Percentiles rank a stretch among this genome's conserved stretches.
Conservation (phyloP, 2,888 invertebrate genomes). For the Heliconius aoede region DNA sequence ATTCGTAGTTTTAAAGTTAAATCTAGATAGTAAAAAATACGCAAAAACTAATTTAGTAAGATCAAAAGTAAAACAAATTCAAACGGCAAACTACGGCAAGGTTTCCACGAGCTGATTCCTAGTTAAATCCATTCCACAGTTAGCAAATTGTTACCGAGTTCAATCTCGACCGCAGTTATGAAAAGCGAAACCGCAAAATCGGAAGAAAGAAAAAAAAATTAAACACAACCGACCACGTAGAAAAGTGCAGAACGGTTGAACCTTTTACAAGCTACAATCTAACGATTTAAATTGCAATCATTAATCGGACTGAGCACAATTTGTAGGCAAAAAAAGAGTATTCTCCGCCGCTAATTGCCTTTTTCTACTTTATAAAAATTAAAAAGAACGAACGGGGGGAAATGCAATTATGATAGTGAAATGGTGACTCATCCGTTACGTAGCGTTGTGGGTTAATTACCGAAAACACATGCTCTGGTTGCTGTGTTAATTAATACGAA, state of each 20-base stretch:
- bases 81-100: conserved; percentile 12
- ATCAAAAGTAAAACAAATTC: conserved; percentile 21
- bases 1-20: not conserved
- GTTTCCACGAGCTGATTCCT: conserved; percentile 30
- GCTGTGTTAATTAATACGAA: conserved; percentile 20
- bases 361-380: conserved; percentile 58
- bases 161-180: conserved; percentile 36
- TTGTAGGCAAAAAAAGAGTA: conserved; percentile 50
- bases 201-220: conserved; percentile 39
- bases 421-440: conserved; percentile 47
- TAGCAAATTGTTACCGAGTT: conserved; percentile 39
- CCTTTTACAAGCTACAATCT: conserved; percentile 46
- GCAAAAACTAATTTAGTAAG: not conserved
- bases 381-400: conserved; percentile 52
- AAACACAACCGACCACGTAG: conserved; percentile 42
- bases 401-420: conserved; percentile 57
- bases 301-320: conserved; percentile 47
- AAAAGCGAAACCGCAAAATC: conserved; percentile 39
- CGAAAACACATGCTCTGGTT: conserved; percentile 34
- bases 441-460: conserved; percentile 14
- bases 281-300: conserved; percentile 49
- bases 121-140: conserved; percentile 33
- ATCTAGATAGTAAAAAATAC: not conserved
- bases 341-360: conserved; percentile 59
- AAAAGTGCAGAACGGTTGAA: conserved; percentile 45